Evolutionary conservation across 2,888 invertebrate genomes (phyloP).

Genomic region (Oxytorus armatus): DNA sequence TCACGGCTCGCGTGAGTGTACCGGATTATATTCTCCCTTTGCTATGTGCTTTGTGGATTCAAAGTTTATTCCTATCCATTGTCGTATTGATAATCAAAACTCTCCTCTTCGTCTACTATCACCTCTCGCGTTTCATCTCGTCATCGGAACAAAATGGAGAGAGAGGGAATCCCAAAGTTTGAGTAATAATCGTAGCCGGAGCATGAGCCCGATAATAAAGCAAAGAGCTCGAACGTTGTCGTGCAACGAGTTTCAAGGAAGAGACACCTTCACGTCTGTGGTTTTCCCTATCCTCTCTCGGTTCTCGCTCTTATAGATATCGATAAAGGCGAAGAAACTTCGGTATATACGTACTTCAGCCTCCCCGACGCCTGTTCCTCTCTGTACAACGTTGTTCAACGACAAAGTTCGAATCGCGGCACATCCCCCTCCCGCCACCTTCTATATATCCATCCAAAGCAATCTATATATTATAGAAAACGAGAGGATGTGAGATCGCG

Average conservation of each 20-base stretch:
- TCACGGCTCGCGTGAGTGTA: too few relatives aligned
- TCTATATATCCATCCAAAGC: constrained; percentile 14
- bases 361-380: neutral
- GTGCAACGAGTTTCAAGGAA: constrained; percentile 9
- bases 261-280: neutral
- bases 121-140: neutral
- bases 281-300: neutral
- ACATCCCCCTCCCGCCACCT: constrained; percentile 6
- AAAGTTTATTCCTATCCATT: constrained; percentile 34
- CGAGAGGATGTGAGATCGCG: too few relatives aligned
- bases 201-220: constrained; percentile 46
- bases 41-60: neutral
- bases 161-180: constrained; percentile 34
- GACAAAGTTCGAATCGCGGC: constrained; percentile 50
- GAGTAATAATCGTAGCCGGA: constrained; percentile 53
- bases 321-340: constrained; percentile 59
- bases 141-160: neutral
- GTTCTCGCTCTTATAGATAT: constrained; percentile 29
- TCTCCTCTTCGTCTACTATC: neutral
- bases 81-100: constrained; percentile 46
- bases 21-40: too few relatives aligned
- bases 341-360: constrained; percentile 18
- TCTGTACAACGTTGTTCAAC: constrained; percentile 38
- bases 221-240: constrained; percentile 15
- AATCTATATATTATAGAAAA: too few relatives aligned